These are phyloP conservation scores for Paracanthobrama guichenoti DNA, from an alignment of 2,113 vertebrate genomes.

Conservation along the genomic window DNA sequence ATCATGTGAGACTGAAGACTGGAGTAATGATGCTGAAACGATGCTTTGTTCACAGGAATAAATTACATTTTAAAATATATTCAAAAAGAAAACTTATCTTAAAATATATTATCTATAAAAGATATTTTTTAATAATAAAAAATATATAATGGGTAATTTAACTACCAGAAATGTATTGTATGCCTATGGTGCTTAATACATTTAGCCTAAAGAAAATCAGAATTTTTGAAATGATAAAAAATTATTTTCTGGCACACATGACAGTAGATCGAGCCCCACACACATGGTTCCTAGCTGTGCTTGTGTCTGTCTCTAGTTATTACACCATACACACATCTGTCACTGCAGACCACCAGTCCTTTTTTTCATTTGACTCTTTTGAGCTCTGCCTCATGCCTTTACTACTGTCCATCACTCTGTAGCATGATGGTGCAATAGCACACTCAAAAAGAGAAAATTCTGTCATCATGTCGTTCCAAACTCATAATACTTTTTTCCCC, in stretches of 20 bases:
- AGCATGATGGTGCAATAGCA: neutral
- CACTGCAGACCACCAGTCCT: slow-evolving; percentile 4
- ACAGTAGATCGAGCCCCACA: neutral
- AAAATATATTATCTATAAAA: too few relatives aligned
- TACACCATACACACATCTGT: slow-evolving; percentile 9
- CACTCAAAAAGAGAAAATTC: slow-evolving; percentile 3
- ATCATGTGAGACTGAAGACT: neutral
- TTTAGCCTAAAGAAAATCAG: neutral
- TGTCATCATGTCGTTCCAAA: neutral
- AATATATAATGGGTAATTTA: neutral
- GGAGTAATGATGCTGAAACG: neutral
- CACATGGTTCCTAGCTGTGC: neutral
- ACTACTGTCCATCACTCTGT: neutral
- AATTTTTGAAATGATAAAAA: neutral
- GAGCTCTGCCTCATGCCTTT: slow-evolving; percentile 19
- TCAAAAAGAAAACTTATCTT: too few relatives aligned
- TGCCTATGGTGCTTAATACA: neutral
- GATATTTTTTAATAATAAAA: too few relatives aligned
- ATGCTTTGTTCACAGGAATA: neutral
- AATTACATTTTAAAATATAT: too few relatives aligned
- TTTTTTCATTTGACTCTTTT: slow-evolving; percentile 8
- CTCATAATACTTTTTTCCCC: neutral
- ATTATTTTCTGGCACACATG: neutral
- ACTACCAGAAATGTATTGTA: neutral
- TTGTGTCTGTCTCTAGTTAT: neutral